Percentiles rank a stretch among this genome's conserved stretches.
Evolutionary conservation across 2,113 vertebrate genomes (phyloP).

Genomic region (Prunella himalayana): DNA sequence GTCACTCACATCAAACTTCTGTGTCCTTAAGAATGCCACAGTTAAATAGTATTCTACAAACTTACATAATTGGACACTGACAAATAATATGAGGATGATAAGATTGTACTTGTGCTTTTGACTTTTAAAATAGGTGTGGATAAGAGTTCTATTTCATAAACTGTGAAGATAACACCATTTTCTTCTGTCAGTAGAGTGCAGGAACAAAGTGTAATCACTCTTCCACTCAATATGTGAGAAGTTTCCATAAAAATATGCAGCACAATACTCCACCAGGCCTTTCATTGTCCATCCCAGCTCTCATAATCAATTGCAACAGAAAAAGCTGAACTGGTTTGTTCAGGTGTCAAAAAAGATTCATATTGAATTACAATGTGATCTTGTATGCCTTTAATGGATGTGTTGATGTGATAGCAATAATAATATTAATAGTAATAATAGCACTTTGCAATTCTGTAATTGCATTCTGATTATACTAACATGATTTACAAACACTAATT

Average conservation of each 20-base stretch:
- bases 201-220: neutral
- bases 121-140: neutral
- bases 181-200: neutral
- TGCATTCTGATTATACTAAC: slow-evolving; percentile 4
- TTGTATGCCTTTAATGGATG: neutral
- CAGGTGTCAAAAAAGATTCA: neutral
- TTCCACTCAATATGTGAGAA: neutral
- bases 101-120: neutral
- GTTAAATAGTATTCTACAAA: neutral
- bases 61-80: neutral
- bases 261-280: neutral
- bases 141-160: neutral
- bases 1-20: neutral
- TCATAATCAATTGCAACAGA: neutral
- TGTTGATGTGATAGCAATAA: neutral
- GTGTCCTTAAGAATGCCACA: neutral
- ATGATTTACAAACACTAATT: slow-evolving; percentile 50
- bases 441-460: neutral
- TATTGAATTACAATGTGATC: neutral
- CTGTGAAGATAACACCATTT: accelerated
- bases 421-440: neutral
- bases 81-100: neutral
- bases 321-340: neutral
- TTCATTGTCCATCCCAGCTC: neutral
- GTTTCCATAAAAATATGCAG: neutral